phyloP scores from a whole-genome alignment of 2,888 invertebrate genomes.

The Dioctria rufipes region DNA sequence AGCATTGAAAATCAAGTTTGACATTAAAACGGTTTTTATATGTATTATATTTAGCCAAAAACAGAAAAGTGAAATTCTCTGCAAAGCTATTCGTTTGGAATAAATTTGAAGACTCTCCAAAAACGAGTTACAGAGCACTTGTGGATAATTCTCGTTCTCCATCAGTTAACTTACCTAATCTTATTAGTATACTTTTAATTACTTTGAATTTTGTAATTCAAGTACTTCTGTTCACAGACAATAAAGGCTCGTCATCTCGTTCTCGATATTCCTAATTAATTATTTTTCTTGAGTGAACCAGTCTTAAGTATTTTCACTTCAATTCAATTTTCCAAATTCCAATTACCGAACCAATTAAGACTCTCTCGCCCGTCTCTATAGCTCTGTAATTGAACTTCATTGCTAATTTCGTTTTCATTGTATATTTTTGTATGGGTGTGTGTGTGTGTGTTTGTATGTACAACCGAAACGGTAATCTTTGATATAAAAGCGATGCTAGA shows the following conservation, averaged over 20 bases:
- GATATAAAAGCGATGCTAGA: background rate
- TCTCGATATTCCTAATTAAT: slow-evolving; percentile 47
- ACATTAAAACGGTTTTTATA: too few species aligned
- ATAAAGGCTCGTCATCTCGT: background rate
- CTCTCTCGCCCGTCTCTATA: background rate
- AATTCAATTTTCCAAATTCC: slow-evolving; percentile 47
- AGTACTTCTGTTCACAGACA: slow-evolving; percentile 22
- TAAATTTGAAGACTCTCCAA: background rate
- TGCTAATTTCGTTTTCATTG: slow-evolving; percentile 46
- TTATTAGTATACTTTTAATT: slow-evolving; percentile 41
- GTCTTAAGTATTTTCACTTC: slow-evolving; percentile 41
- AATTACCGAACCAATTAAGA: slow-evolving; percentile 48
- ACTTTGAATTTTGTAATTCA: slow-evolving; percentile 32
- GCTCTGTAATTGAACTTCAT: slow-evolving; percentile 37
- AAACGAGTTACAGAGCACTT: background rate
- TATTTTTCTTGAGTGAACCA: slow-evolving; percentile 33
- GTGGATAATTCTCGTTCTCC: slow-evolving; percentile 5
- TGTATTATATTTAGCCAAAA: too few species aligned
- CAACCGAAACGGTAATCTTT: slow-evolving; percentile 37
- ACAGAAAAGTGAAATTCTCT: too few species aligned
- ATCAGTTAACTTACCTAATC: slow-evolving; percentile 28
- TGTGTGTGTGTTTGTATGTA: background rate
- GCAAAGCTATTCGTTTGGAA: too few species aligned
- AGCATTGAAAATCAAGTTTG: too few species aligned
- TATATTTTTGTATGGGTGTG: background rate